phyloP scores from a whole-genome alignment of 2,113 vertebrate species.

The Empidonax traillii region DNA sequence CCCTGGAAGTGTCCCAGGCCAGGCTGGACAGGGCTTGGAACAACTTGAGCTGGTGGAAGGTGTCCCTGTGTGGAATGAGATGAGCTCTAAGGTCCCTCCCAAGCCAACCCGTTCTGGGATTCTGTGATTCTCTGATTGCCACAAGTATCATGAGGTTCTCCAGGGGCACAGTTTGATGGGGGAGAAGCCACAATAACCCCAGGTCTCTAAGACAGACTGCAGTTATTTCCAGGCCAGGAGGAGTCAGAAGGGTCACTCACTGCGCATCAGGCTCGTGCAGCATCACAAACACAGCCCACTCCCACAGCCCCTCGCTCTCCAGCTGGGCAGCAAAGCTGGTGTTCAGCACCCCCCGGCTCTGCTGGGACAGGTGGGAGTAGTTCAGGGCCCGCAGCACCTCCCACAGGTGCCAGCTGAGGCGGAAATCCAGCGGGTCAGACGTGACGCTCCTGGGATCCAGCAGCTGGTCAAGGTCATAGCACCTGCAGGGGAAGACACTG shows the following conservation, averaged over 20 bases:
- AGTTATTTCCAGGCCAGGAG: too few relatives aligned
- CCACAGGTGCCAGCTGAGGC: constrained; percentile 97
- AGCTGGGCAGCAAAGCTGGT: constrained; percentile 90
- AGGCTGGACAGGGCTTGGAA: background rate
- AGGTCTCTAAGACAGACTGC: too few relatives aligned
- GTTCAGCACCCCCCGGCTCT: constrained; percentile 84
- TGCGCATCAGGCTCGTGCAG: constrained; percentile 81
- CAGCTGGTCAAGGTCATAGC: constrained; percentile 87
- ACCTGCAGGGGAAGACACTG: constrained; percentile 61
- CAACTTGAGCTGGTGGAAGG: background rate
- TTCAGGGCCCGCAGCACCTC: constrained; percentile 87
- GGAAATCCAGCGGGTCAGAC: constrained; percentile 85
- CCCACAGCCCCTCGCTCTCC: constrained; percentile 90
- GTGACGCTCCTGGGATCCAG: constrained; percentile 90
- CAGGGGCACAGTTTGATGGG: accelerated
- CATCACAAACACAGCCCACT: constrained; percentile 89
- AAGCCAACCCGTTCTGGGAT: background rate
- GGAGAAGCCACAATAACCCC: accelerated
- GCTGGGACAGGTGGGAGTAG: constrained; percentile 83
- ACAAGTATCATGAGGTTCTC: accelerated
- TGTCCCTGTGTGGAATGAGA: background rate
- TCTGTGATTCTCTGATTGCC: background rate
- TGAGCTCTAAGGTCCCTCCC: background rate
- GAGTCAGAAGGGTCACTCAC: constrained; percentile 55
- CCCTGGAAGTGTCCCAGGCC: background rate